Evolutionary conservation across 2,113 vertebrate species (phyloP).

Genomic region (Passer domesticus): DNA sequence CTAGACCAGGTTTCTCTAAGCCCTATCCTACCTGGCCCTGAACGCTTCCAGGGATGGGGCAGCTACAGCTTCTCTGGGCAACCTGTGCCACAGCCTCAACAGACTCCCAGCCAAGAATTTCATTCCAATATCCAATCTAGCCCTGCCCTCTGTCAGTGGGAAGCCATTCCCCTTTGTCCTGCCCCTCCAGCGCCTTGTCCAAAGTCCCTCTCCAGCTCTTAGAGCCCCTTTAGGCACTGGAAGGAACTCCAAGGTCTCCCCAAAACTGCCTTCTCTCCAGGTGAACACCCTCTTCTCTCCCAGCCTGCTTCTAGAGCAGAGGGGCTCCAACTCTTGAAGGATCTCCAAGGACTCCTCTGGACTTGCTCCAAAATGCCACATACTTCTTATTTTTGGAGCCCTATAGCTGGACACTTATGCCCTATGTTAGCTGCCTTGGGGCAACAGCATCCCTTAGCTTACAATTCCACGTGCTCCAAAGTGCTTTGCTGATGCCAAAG

Average conservation of each 20-base stretch:
- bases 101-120: neutral
- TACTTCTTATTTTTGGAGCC: neutral
- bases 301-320: neutral
- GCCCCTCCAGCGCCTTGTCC: neutral
- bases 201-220: neutral
- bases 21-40: neutral
- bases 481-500: neutral
- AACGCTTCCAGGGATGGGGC: neutral
- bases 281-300: neutral
- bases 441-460: fast-evolving
- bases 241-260: neutral
- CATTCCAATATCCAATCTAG: neutral
- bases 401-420: neutral
- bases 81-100: neutral
- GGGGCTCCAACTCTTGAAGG: no score
- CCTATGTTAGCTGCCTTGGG: fast-evolving
- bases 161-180: neutral
- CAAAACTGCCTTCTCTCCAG: neutral
- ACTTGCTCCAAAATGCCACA: neutral
- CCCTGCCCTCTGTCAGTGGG: neutral
- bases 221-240: neutral
- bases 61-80: neutral
- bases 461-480: neutral
- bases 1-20: neutral
- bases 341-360: neutral